Conservation (phyloP, 1,140 invertebrate genomes). For the Sarcophaga peregrina region DNA sequence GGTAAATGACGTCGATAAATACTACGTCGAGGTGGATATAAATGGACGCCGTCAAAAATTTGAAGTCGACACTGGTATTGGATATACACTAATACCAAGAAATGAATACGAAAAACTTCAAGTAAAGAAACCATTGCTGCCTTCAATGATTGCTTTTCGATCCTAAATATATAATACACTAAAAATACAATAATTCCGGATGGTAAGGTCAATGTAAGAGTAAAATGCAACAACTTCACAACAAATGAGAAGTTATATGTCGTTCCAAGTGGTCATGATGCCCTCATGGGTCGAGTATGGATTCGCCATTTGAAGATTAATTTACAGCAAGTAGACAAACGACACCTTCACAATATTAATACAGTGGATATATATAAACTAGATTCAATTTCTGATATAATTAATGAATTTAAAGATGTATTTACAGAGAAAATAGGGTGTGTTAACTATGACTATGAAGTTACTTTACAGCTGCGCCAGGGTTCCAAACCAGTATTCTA, state of each 20-base stretch:
- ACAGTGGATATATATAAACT: background rate
- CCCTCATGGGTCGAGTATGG: conserved; percentile 20
- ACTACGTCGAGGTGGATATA: too few relatives aligned
- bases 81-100: background rate
- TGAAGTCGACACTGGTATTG: background rate
- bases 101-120: background rate
- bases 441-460: conserved; percentile 7
- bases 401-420: conserved; percentile 12
- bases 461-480: conserved; percentile 11
- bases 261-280: background rate
- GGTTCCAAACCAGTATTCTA: conserved; percentile 20
- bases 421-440: conserved; percentile 8
- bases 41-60: conserved; percentile 4
- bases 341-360: background rate
- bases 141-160: background rate
- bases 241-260: conserved; percentile 16
- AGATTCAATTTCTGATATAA: too few relatives aligned
- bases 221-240: conserved; percentile 1
- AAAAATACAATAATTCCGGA: conserved; percentile 1
- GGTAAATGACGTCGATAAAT: too few relatives aligned
- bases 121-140: background rate
- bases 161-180: too few relatives aligned
- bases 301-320: conserved; percentile 24
- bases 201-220: background rate
- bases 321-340: conserved; percentile 14